A percentile compares a stretch with the other conserved stretches of the same genome.
Evolutionary conservation across 1,140 invertebrate species (phyloP).

Genomic region (Rhopalosiphum padi): DNA sequence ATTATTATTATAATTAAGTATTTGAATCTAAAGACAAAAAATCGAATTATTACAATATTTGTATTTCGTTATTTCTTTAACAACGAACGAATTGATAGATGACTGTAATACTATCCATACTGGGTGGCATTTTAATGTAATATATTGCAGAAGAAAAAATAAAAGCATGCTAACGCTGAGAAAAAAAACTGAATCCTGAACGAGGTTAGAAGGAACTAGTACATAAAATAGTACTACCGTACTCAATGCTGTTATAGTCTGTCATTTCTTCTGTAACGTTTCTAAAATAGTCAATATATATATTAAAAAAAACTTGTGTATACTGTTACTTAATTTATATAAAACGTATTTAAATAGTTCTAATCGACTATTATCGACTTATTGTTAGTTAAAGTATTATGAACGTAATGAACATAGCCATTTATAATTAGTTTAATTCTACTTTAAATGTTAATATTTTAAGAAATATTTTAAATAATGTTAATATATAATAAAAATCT

Average conservation of each 20-base stretch:
- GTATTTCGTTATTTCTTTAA: not conserved
- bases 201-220: not conserved
- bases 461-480: too few species aligned
- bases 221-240: slow-evolving; percentile 7
- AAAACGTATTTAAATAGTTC: not conserved
- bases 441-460: not conserved
- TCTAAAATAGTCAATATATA: not conserved
- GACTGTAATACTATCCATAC: not conserved
- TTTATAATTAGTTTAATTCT: not conserved
- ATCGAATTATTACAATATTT: not conserved
- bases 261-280: not conserved
- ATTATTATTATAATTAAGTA: not conserved
- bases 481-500: not conserved
- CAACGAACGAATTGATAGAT: not conserved
- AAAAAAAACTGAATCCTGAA: not conserved
- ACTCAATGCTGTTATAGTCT: not conserved
- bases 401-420: not conserved
- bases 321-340: not conserved
- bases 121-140: not conserved
- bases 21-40: not conserved
- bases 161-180: not conserved
- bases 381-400: not conserved
- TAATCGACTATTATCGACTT: not conserved
- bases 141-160: not conserved
- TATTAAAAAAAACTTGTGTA: not conserved